phyloP scores from a whole-genome alignment of 2,888 invertebrate species.

The Amphiduros pacificus region DNA sequence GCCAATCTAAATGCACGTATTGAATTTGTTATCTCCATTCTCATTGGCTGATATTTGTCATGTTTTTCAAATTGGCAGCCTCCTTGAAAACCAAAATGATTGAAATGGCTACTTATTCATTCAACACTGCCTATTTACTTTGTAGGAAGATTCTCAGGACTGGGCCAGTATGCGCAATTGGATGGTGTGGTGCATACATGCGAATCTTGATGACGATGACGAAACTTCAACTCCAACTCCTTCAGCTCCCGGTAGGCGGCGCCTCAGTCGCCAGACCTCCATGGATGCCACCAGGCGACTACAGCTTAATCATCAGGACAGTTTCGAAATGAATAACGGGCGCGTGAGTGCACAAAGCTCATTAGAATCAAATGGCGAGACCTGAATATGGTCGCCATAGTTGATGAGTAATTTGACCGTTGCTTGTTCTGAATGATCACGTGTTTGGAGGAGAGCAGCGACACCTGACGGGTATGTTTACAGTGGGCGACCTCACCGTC shows the following conservation, averaged over 20 bases:
- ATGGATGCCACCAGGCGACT: constrained; percentile 3
- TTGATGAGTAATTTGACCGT: too few relatives aligned
- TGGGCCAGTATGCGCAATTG: constrained; percentile 25
- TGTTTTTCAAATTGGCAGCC: too few relatives aligned
- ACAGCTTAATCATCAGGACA: not conserved
- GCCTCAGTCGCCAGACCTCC: constrained; percentile 11
- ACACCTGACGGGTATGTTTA: too few relatives aligned
- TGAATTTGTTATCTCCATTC: too few relatives aligned
- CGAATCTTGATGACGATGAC: constrained; percentile 17
- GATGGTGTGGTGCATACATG: constrained; percentile 26
- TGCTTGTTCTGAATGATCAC: too few relatives aligned
- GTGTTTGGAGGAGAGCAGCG: too few relatives aligned
- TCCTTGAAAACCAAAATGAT: too few relatives aligned
- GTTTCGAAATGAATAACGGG: constrained; percentile 3
- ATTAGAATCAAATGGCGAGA: constrained; percentile 12
- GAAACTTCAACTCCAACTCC: constrained; percentile 4
- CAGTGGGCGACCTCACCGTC: too few relatives aligned
- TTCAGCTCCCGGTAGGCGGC: not conserved
- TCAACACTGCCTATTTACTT: too few relatives aligned
- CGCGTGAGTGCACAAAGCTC: constrained; percentile 12
- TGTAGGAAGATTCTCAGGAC: constrained; percentile 20
- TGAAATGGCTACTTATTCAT: too few relatives aligned
- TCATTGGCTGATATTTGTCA: too few relatives aligned
- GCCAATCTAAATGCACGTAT: too few relatives aligned
- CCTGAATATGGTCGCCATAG: constrained; percentile 5